Conservation (phyloP, 30 jellyfish, hydroid and myxozoan genomes). For the Phacellophora camtschatica region DNA sequence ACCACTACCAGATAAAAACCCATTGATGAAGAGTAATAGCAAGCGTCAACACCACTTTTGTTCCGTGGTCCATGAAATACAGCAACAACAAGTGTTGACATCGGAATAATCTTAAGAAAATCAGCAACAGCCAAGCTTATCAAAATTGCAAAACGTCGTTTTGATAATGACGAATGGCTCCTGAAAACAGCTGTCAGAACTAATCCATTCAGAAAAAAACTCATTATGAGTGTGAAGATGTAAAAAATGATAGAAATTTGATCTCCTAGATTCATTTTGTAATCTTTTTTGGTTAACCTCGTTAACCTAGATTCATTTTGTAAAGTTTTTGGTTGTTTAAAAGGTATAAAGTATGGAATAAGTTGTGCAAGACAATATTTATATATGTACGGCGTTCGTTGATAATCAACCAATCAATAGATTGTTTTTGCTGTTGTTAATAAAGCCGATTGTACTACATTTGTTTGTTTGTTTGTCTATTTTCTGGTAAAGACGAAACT, state of each 20-base stretch:
- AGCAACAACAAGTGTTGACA: neutral
- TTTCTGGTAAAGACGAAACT: too few species aligned
- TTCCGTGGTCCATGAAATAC: constrained; percentile 29
- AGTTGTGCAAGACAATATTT: too few species aligned
- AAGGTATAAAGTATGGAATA: too few species aligned
- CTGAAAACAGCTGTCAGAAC: constrained; percentile 44
- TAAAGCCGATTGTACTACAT: too few species aligned
- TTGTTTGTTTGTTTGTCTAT: too few species aligned
- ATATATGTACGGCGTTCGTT: too few species aligned
- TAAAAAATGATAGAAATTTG: neutral
- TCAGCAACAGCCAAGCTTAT: constrained; percentile 73
- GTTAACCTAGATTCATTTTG: too few species aligned
- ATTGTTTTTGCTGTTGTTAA: too few species aligned
- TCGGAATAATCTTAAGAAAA: constrained; percentile 42
- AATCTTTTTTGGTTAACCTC: neutral
- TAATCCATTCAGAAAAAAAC: constrained; percentile 50
- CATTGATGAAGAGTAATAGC: constrained; percentile 25
- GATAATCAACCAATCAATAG: too few species aligned
- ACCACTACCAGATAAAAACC: constrained; percentile 30
- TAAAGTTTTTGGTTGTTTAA: too few species aligned
- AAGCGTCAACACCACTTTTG: constrained; percentile 1
- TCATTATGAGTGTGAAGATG: neutral
- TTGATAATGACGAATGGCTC: constrained; percentile 25
- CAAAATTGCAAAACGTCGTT: constrained; percentile 56
- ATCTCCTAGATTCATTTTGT: neutral